Conservation (phyloP, 1,140 invertebrate genomes). For the Nephila pilipes region DNA sequence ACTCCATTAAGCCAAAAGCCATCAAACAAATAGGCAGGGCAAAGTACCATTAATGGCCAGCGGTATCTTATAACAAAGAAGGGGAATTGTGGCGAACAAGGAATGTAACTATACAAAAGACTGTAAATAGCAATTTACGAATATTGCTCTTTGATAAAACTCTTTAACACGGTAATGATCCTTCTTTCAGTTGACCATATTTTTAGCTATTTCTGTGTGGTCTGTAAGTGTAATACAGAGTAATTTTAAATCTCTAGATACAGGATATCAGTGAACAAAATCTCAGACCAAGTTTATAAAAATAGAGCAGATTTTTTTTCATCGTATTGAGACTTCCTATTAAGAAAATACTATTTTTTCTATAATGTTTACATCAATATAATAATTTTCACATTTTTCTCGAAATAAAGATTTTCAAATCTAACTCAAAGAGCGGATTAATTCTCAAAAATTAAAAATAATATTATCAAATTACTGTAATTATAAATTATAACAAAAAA, state of each 20-base stretch:
- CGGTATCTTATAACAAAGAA: not conserved
- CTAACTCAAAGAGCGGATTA: too few relatives aligned
- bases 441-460: too few relatives aligned
- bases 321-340: too few relatives aligned
- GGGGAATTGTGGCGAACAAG: not conserved
- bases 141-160: not conserved
- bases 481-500: too few relatives aligned
- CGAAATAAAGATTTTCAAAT: too few relatives aligned
- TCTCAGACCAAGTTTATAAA: too few relatives aligned
- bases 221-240: not conserved
- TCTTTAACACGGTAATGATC: not conserved
- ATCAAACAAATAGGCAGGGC: slow-evolving; percentile 12
- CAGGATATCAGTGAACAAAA: not conserved
- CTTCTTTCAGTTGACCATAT: too few relatives aligned
- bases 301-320: too few relatives aligned
- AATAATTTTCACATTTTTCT: too few relatives aligned
- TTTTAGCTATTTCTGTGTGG: not conserved
- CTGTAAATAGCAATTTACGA: not conserved
- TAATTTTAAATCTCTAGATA: not conserved
- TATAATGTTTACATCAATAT: too few relatives aligned
- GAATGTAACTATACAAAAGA: not conserved
- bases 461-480: too few relatives aligned
- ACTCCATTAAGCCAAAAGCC: not conserved
- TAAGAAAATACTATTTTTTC: too few relatives aligned
- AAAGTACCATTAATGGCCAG: slow-evolving; percentile 2